phyloP scores from a whole-genome alignment of 2,888 invertebrate species.

The Lottia scabra region DNA sequence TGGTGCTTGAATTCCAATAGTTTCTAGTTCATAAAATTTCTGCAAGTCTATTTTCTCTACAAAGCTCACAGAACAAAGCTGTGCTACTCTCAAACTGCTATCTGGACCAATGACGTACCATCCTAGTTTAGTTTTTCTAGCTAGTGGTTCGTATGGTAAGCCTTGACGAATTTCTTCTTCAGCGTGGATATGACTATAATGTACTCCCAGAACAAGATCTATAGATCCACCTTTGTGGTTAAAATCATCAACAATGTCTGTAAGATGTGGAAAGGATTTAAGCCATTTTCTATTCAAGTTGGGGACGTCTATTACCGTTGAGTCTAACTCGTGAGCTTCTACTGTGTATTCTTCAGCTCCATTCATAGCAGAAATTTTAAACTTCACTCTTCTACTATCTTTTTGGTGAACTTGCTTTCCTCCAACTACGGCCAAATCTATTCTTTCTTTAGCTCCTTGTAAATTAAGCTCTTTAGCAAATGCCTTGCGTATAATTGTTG shows the following conservation, averaged over 20 bases:
- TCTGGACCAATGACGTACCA: slow-evolving; percentile 19
- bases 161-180: slow-evolving; percentile 15
- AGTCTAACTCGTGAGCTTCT: slow-evolving; percentile 19
- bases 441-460: too few relatives aligned
- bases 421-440: too few relatives aligned
- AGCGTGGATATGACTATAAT: slow-evolving; percentile 18
- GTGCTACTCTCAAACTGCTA: background rate
- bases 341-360: slow-evolving; percentile 15
- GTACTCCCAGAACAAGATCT: slow-evolving; percentile 16
- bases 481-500: slow-evolving; percentile 13
- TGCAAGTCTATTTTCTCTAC: slow-evolving; percentile 9
- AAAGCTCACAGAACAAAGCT: background rate
- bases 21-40: slow-evolving; percentile 11
- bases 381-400: slow-evolving; percentile 15
- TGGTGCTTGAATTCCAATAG: slow-evolving; percentile 17
- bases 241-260: background rate
- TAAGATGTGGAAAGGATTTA: background rate
- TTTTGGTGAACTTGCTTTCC: too few relatives aligned
- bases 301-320: slow-evolving; percentile 16
- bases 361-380: slow-evolving; percentile 11
- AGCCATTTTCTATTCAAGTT: slow-evolving; percentile 11
- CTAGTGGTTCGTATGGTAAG: slow-evolving; percentile 19
- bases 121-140: slow-evolving; percentile 16
- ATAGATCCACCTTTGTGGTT: slow-evolving; percentile 15
- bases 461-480: slow-evolving; percentile 5